Conservation (phyloP, 2,797 vertebrate species). For the Chelonia mydas region DNA sequence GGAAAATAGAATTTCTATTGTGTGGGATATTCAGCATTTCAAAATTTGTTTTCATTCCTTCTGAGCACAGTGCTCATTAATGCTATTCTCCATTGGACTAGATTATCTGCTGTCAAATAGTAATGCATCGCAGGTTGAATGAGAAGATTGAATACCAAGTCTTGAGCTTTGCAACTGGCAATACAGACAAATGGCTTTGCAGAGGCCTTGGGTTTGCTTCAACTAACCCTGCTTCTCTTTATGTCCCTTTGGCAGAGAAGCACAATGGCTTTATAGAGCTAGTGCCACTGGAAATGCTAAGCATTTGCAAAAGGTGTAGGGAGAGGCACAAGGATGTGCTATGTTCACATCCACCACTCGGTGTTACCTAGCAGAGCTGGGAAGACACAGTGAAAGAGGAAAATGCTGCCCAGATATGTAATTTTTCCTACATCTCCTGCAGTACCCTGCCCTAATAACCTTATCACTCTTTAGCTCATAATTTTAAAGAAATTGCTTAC, state of each 20-base stretch:
- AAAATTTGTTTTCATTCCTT: neutral
- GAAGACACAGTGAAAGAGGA: neutral
- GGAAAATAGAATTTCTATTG: neutral
- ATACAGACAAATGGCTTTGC: neutral
- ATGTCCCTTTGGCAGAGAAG: neutral
- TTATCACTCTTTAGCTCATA: neutral
- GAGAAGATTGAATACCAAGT: neutral
- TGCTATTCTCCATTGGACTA: neutral
- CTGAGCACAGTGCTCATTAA: neutral
- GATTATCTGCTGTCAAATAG: neutral
- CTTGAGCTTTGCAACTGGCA: neutral
- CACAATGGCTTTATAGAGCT: neutral
- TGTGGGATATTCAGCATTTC: fast-evolving
- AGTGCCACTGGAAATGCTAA: neutral
- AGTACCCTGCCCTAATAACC: neutral
- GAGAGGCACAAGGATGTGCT: neutral
- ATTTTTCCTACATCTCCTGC: neutral
- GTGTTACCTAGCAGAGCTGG: neutral
- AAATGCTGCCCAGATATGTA: neutral
- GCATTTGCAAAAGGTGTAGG: neutral
- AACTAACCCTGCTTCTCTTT: neutral
- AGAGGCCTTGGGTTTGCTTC: neutral
- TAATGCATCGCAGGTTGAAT: neutral
- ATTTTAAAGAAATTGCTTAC: neutral
- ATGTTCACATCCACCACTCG: neutral